Conservation (phyloP, 2,113 vertebrate species). For the Siniperca chuatsi region DNA sequence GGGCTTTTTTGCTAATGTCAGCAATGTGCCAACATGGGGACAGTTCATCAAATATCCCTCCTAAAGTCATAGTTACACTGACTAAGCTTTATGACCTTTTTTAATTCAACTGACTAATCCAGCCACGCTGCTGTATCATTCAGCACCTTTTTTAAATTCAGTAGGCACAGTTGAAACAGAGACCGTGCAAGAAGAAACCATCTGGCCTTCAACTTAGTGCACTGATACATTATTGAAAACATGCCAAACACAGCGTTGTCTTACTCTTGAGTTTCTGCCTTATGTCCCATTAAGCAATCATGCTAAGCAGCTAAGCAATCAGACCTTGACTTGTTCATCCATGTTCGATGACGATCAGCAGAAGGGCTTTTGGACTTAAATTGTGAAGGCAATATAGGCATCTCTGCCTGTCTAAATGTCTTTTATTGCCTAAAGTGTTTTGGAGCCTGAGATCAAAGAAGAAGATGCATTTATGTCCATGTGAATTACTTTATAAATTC, state of each 20-base stretch:
- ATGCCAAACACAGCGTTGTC: constrained; percentile 37
- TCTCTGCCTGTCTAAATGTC: constrained; percentile 13
- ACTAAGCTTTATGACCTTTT: constrained; percentile 69
- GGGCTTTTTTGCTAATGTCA: constrained; percentile 52
- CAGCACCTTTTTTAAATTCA: constrained; percentile 49
- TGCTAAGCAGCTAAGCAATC: constrained; percentile 24
- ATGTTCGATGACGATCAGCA: constrained; percentile 30
- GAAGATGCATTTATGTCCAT: constrained; percentile 47
- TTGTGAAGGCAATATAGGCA: constrained; percentile 16
- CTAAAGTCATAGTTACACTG: constrained; percentile 69
- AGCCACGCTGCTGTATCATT: constrained; percentile 54
- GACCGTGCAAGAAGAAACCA: constrained; percentile 37
- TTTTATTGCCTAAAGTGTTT: constrained; percentile 41
- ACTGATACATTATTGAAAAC: constrained; percentile 58
- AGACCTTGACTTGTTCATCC: constrained; percentile 44
- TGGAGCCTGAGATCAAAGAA: constrained; percentile 46
- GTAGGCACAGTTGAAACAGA: constrained; percentile 38
- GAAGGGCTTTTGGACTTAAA: not conserved
- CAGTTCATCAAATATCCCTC: constrained; percentile 65
- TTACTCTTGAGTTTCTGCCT: constrained; percentile 29
- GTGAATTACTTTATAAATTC: constrained; percentile 46
- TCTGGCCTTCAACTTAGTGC: constrained; percentile 34
- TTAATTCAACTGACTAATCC: constrained; percentile 65
- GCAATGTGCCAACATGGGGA: constrained; percentile 54
- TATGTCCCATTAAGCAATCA: constrained; percentile 52